Evolutionary conservation across 2,888 invertebrate genomes (phyloP).

Genomic region (Morpho helenor): DNA sequence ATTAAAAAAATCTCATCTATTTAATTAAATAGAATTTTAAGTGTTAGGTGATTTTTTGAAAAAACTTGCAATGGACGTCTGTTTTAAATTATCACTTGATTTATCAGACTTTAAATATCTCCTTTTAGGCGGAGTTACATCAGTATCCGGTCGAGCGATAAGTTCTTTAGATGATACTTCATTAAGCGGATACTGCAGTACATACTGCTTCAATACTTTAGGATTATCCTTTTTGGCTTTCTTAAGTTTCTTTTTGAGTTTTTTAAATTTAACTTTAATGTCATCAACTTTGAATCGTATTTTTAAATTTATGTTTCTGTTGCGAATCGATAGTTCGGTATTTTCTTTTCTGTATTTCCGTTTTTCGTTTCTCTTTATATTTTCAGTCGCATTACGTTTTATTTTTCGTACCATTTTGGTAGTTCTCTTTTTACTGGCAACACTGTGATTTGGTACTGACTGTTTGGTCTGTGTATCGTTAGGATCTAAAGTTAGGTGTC

Average conservation of each 20-base stretch:
- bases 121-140: slow-evolving; percentile 39
- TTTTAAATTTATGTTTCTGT: slow-evolving; percentile 43
- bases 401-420: slow-evolving; percentile 12
- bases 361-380: slow-evolving; percentile 7
- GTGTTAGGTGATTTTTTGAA: slow-evolving; percentile 36
- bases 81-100: slow-evolving; percentile 47
- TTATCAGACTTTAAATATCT: slow-evolving; percentile 43
- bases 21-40: too few relatives aligned
- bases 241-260: slow-evolving; percentile 16
- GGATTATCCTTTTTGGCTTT: slow-evolving; percentile 3
- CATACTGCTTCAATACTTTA: slow-evolving; percentile 44
- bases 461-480: slow-evolving; percentile 26
- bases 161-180: slow-evolving; percentile 12
- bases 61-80: slow-evolving; percentile 55
- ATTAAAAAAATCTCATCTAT: too few relatives aligned
- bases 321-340: slow-evolving; percentile 23
- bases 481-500: background rate
- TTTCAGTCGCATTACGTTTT: background rate
- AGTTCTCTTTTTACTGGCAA: slow-evolving; percentile 14
- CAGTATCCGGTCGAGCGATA: slow-evolving; percentile 40
- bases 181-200: slow-evolving; percentile 42
- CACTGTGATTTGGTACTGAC: slow-evolving; percentile 14
- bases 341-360: slow-evolving; percentile 24
- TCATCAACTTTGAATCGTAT: slow-evolving; percentile 45
- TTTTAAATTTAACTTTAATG: slow-evolving; percentile 42